These are phyloP conservation scores for Paramisgurnus dabryanus DNA, from an alignment of 2,113 vertebrate genomes.

Conservation along the genomic window DNA sequence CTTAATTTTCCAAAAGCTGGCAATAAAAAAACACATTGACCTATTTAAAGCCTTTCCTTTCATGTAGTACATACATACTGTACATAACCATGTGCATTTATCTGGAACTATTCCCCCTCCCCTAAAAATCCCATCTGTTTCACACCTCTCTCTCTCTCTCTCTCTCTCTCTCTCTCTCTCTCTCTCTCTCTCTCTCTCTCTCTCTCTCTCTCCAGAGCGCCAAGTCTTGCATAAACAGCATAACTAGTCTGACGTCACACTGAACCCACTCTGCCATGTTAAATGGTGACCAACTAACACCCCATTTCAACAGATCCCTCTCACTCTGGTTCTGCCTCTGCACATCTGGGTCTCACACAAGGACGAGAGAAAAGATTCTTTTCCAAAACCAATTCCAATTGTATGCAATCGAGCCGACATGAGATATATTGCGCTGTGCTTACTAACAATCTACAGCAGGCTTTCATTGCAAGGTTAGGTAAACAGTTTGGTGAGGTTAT, in stretches of 20 bases:
- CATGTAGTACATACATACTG: too few species aligned
- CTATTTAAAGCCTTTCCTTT: constrained; percentile 21
- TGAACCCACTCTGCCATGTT: constrained; percentile 18
- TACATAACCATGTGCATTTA: too few species aligned
- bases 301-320: constrained; percentile 14
- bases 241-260: not conserved
- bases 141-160: not conserved
- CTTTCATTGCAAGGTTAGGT: constrained; percentile 21
- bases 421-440: not conserved
- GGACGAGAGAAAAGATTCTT: not conserved
- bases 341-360: constrained; percentile 4
- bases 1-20: constrained; percentile 13
- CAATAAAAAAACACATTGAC: constrained; percentile 15
- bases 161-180: constrained; percentile 4
- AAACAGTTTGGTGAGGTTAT: constrained; percentile 41
- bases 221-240: not conserved
- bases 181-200: too few species aligned
- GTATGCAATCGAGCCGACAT: constrained; percentile 26
- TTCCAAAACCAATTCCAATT: constrained; percentile 27
- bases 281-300: constrained; percentile 6
- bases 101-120: constrained; percentile 3
- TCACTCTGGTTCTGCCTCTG: not conserved
- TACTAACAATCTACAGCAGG: constrained; percentile 19
- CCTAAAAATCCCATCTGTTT: constrained; percentile 4
- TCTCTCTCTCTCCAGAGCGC: not conserved